A percentile compares a stretch with the other conserved stretches of the same genome.
These are phyloP conservation scores for Lepisosteus oculatus DNA, from an alignment of 2,113 vertebrate species.

Conservation along the genomic window DNA sequence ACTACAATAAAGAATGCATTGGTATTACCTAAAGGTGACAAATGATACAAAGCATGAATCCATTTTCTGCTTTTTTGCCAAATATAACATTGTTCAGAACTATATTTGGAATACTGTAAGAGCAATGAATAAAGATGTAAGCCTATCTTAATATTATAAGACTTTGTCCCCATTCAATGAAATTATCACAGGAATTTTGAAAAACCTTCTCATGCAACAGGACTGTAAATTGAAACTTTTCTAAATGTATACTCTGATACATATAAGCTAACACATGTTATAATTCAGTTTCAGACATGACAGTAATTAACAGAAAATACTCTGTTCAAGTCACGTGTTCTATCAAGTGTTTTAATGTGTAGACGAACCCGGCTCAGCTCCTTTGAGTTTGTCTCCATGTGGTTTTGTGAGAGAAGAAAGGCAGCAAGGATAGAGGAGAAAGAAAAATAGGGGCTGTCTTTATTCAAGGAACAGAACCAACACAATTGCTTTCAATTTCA, in stretches of 20 bases:
- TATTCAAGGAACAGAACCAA: conserved; percentile 25
- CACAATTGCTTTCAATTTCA: conserved; percentile 31
- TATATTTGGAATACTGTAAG: conserved; percentile 41
- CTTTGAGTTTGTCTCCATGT: conserved; percentile 13
- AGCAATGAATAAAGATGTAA: conserved; percentile 31
- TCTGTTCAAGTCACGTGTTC: conserved; percentile 23
- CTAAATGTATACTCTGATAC: conserved; percentile 27
- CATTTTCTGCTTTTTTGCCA: conserved; percentile 36
- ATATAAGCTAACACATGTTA: conserved; percentile 13
- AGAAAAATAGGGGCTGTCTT: conserved; percentile 27
- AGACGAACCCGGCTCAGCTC: conserved; percentile 37
- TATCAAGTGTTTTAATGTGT: conserved; percentile 29
- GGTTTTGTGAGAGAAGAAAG: conserved; percentile 26
- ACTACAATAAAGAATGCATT: conserved; percentile 41
- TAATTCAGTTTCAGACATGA: conserved; percentile 44
- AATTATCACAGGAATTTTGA: conserved; percentile 30
- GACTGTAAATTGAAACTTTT: conserved; percentile 31
- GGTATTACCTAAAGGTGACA: conserved; percentile 63
- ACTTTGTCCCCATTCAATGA: conserved; percentile 35
- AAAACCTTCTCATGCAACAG: conserved; percentile 32
- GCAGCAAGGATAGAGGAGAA: conserved; percentile 13
- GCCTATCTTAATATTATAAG: conserved; percentile 28
- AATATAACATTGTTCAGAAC: conserved; percentile 48
- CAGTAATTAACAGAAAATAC: conserved; percentile 39
- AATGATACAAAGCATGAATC: conserved; percentile 46